A percentile compares a stretch with the other conserved stretches of the same genome.
Conservation (phyloP, 2,797 vertebrate species). For the Pseudochirops cupreus region DNA sequence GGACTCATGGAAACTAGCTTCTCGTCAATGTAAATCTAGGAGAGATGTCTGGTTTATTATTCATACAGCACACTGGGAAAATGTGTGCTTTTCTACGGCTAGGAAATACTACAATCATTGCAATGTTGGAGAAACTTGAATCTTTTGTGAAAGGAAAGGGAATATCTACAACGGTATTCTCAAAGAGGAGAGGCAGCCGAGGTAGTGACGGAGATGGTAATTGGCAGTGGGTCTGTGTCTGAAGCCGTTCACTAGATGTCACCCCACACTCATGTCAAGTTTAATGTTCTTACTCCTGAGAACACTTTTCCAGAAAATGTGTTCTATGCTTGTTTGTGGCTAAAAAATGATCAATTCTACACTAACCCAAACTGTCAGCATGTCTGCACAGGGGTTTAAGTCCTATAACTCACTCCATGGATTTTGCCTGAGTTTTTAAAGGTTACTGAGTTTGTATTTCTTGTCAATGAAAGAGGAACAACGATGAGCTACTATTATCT, state of each 20-base stretch:
- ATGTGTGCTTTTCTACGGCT: not conserved
- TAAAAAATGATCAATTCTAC: not conserved
- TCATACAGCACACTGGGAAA: not conserved
- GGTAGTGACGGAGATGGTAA: conserved; percentile 14
- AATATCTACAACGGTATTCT: conserved; percentile 1
- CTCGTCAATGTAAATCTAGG: not conserved
- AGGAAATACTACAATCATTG: not conserved
- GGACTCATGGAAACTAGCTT: not conserved
- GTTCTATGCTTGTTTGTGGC: conserved; percentile 1
- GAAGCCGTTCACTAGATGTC: conserved; percentile 82
- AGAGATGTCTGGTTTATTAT: not conserved
- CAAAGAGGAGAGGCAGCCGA: conserved; percentile 24
- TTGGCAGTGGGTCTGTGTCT: not conserved
- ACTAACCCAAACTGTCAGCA: conserved; percentile 25
- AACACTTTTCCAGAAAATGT: not conserved
- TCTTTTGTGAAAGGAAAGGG: conserved; percentile 26
- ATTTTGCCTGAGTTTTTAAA: conserved; percentile 55
- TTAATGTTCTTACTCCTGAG: not conserved
- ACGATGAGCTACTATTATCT: not conserved
- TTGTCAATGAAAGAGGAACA: not conserved
- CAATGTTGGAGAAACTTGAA: not conserved
- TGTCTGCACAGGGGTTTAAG: conserved; percentile 19
- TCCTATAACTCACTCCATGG: conserved; percentile 38
- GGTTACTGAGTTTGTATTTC: conserved; percentile 40
- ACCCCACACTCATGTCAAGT: conserved; percentile 60